phyloP scores from a whole-genome alignment of 2,113 vertebrate species.

The Isurus oxyrinchus region DNA sequence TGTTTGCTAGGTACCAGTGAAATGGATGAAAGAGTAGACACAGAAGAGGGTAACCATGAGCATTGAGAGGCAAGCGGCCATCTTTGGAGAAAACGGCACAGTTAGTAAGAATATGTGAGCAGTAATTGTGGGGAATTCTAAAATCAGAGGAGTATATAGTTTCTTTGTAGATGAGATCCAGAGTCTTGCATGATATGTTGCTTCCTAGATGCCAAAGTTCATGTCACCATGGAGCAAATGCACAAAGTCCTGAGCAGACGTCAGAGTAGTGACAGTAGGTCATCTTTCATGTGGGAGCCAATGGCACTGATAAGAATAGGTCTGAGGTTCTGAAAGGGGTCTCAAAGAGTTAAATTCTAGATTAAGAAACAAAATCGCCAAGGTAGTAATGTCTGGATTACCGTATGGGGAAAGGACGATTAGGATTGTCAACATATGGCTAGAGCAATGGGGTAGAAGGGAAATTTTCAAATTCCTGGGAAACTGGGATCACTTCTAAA shows the following conservation, averaged over 20 bases:
- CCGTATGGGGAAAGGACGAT: not conserved
- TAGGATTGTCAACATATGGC: not conserved
- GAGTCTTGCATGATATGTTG: not conserved
- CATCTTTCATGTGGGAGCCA: not conserved
- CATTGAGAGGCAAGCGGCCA: not conserved
- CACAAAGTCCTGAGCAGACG: not conserved
- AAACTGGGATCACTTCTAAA: not conserved
- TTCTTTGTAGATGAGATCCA: not conserved
- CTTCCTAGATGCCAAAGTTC: no score
- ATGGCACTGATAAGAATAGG: not conserved
- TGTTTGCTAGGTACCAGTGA: not conserved
- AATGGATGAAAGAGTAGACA: not conserved
- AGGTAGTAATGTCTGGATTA: not conserved
- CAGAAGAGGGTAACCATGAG: not conserved
- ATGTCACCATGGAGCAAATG: not conserved
- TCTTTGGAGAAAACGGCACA: no score
- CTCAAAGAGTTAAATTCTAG: not conserved
- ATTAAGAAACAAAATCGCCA: not conserved
- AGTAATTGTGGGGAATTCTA: not conserved
- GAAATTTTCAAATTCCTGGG: not conserved
- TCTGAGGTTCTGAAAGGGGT: not conserved
- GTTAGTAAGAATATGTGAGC: not conserved
- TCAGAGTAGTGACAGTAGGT: not conserved
- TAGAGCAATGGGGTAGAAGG: not conserved
- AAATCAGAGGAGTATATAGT: not conserved